phyloP scores from a whole-genome alignment of 1,140 invertebrate species.

The Sinonovacula constricta region DNA sequence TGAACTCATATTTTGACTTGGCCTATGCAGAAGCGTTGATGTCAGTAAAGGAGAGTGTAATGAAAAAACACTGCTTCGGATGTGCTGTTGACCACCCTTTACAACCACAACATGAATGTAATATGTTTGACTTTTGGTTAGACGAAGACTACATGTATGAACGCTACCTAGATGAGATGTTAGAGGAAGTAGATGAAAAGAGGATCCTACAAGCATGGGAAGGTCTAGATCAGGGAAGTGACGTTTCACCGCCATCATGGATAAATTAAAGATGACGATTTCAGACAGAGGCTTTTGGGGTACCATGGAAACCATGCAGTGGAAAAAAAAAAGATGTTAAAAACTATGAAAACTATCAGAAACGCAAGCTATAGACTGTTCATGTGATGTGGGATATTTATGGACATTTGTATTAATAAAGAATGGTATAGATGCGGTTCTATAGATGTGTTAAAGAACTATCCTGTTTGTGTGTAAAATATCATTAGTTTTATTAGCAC shows the following conservation, averaged over 20 bases:
- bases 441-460: too few species aligned
- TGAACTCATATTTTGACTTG: too few species aligned
- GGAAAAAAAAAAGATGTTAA: constrained; percentile 34
- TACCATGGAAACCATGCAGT: constrained; percentile 24
- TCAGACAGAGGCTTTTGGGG: constrained; percentile 20
- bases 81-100: too few species aligned
- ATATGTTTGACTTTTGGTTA: constrained; percentile 32
- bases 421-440: too few species aligned
- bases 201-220: constrained; percentile 23
- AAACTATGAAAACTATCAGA: constrained; percentile 17
- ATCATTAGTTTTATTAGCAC: neutral
- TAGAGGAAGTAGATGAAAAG: constrained; percentile 17
- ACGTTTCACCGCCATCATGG: neutral
- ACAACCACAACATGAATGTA: constrained; percentile 25
- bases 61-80: too few species aligned
- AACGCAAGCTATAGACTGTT: constrained; percentile 9
- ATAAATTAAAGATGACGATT: constrained; percentile 1
- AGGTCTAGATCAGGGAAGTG: neutral
- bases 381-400: neutral
- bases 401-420: neutral
- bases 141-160: too few species aligned
- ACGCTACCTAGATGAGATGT: too few species aligned
- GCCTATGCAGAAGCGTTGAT: constrained; percentile 20
- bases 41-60: constrained; percentile 6
- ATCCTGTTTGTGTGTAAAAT: too few species aligned